A percentile compares a stretch with the other conserved stretches of the same genome.
phyloP scores from a whole-genome alignment of 2,888 invertebrate species.

The Drosophila falleni region DNA sequence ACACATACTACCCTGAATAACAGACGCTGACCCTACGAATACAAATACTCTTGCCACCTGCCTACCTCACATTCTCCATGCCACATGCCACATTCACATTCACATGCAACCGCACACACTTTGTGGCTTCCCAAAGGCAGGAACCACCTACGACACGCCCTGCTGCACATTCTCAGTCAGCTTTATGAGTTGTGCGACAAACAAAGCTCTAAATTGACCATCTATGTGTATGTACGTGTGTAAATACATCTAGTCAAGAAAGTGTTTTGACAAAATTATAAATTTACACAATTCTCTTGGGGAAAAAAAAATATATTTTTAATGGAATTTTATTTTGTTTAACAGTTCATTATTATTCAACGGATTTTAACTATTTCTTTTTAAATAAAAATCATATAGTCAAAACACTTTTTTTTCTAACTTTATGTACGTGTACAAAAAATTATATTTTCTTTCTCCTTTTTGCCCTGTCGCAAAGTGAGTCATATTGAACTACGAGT shows the following conservation, averaged over 20 bases:
- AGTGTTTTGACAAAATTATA: too few relatives aligned
- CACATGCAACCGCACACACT: slow-evolving; percentile 72
- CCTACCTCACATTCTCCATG: slow-evolving; percentile 52
- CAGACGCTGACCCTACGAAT: slow-evolving; percentile 63
- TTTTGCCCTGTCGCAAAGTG: slow-evolving; percentile 51
- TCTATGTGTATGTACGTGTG: slow-evolving; percentile 1
- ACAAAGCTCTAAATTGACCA: slow-evolving; percentile 53
- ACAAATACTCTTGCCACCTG: slow-evolving; percentile 43
- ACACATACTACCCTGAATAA: slow-evolving; percentile 60
- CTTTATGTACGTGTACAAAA: not conserved
- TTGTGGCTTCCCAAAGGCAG: slow-evolving; percentile 73
- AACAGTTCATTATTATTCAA: too few relatives aligned
- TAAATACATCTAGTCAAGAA: not conserved
- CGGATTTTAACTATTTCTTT: too few relatives aligned
- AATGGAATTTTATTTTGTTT: too few relatives aligned
- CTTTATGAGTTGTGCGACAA: slow-evolving; percentile 48
- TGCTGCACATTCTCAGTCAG: slow-evolving; percentile 71
- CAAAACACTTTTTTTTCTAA: not conserved
- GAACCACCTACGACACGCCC: slow-evolving; percentile 54
- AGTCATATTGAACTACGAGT: slow-evolving; percentile 60
- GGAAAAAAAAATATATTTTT: too few relatives aligned
- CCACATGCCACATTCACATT: slow-evolving; percentile 61
- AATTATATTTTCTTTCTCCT: slow-evolving; percentile 34
- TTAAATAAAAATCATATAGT: too few relatives aligned
- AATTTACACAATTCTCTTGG: too few relatives aligned